Conservation (phyloP, 2,888 invertebrate genomes). For the Alloscopus bannaensis region DNA sequence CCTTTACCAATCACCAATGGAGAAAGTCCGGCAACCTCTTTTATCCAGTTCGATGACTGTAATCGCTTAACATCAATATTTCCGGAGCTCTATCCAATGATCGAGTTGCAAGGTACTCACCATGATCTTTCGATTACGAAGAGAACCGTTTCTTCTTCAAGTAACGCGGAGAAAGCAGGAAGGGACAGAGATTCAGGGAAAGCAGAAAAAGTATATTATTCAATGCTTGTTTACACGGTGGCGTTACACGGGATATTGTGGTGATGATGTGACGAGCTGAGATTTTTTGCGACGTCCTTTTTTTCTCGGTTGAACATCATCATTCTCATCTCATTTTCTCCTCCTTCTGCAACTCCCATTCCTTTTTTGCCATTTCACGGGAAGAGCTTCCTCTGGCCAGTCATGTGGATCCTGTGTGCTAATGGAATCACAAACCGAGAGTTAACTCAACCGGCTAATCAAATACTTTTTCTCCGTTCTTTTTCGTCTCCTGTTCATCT, state of each 20-base stretch:
- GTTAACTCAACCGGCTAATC: slow-evolving; percentile 70
- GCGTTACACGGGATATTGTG: not conserved
- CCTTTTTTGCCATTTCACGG: slow-evolving; percentile 14
- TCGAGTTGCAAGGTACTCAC: no score
- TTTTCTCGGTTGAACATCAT: slow-evolving; percentile 15
- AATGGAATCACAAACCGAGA: slow-evolving; percentile 70
- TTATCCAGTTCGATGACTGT: no score
- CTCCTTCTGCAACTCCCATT: not conserved
- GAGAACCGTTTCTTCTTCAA: no score
- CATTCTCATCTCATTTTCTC: slow-evolving; percentile 13
- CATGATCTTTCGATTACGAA: no score
- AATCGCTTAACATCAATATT: slow-evolving; percentile 1
- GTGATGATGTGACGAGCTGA: slow-evolving; percentile 19
- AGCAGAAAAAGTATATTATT: no score
- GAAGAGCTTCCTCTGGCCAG: no score
- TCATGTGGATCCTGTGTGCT: slow-evolving; percentile 43
- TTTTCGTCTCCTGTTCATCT: slow-evolving; percentile 19
- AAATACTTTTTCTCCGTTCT: slow-evolving; percentile 55
- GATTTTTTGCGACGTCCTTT: slow-evolving; percentile 25
- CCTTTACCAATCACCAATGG: no score
- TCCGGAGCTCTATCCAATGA: no score
- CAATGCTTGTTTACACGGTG: no score
- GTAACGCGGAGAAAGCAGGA: no score
- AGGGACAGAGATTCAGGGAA: no score
- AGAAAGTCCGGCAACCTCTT: no score